These are phyloP conservation scores for Chaetogeoica ovagalla DNA, from an alignment of 2,888 invertebrate genomes.

Conservation along the genomic window DNA sequence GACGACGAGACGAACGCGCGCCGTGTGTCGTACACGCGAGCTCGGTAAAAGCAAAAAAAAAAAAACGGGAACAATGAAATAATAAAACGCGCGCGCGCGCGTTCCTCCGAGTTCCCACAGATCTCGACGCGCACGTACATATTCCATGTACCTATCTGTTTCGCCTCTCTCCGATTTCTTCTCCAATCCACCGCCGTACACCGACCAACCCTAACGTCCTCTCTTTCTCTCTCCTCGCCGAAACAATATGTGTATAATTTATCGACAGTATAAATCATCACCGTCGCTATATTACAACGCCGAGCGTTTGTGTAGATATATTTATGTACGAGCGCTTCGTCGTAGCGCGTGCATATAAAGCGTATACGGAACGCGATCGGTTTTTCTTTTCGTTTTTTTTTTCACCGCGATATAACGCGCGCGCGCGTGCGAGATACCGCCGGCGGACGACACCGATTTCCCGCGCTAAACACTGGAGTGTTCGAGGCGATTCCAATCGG, in stretches of 20 bases:
- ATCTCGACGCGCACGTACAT: constrained; percentile 1
- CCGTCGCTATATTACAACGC: constrained; percentile 29
- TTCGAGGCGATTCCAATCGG: too few relatives aligned
- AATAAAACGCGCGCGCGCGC: constrained; percentile 39
- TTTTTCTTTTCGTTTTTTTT: too few relatives aligned
- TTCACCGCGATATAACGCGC: too few relatives aligned
- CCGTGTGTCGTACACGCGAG: background rate
- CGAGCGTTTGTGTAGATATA: constrained; percentile 10
- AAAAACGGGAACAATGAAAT: constrained; percentile 50
- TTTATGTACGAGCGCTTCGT: constrained; percentile 1
- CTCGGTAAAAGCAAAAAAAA: constrained; percentile 10
- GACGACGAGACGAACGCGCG: too few relatives aligned
- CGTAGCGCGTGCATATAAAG: too few relatives aligned
- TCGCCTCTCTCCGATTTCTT: constrained; percentile 38
- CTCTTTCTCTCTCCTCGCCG: constrained; percentile 20
- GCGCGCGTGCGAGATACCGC: too few relatives aligned
- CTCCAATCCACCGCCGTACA: constrained; percentile 21
- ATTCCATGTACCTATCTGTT: background rate
- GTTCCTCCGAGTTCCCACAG: constrained; percentile 47
- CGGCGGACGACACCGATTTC: too few relatives aligned
- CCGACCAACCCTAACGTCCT: background rate
- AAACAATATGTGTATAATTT: constrained; percentile 32
- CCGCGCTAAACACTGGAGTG: too few relatives aligned
- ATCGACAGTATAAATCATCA: constrained; percentile 51
- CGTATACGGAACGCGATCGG: too few relatives aligned